phyloP scores from a whole-genome alignment of 2,797 vertebrate genomes.

The Enteromius unitaeniatus region DNA sequence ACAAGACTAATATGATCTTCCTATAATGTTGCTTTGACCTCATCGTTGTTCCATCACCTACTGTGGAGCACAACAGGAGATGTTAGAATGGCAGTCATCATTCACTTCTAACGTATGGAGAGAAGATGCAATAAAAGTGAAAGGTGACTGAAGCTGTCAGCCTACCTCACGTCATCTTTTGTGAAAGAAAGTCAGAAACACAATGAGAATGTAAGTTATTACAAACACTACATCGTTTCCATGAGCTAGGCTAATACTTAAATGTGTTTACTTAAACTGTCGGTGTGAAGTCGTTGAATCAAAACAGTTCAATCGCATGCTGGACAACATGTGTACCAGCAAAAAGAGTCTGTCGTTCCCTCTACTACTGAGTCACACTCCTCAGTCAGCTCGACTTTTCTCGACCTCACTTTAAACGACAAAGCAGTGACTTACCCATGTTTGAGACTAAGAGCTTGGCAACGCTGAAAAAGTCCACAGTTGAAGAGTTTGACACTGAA shows the following conservation, averaged over 20 bases:
- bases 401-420: background rate
- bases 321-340: background rate
- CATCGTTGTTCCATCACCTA: background rate
- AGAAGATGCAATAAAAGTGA: background rate
- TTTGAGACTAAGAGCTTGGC: constrained; percentile 28
- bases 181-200: background rate
- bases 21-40: background rate
- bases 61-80: background rate
- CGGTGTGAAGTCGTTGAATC: constrained; percentile 1
- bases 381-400: background rate
- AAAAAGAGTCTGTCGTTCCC: background rate
- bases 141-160: background rate
- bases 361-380: too few species aligned
- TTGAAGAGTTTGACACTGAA: background rate
- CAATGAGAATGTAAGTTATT: background rate
- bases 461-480: constrained; percentile 27
- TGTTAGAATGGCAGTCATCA: background rate
- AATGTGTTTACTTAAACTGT: background rate
- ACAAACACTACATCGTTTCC: background rate
- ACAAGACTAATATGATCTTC: background rate
- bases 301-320: background rate
- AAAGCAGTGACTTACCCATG: constrained; percentile 44
- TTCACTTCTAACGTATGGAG: background rate
- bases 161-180: background rate
- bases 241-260: background rate